phyloP scores from a whole-genome alignment of 2,113 vertebrate genomes.

The Aphyosemion australe region DNA sequence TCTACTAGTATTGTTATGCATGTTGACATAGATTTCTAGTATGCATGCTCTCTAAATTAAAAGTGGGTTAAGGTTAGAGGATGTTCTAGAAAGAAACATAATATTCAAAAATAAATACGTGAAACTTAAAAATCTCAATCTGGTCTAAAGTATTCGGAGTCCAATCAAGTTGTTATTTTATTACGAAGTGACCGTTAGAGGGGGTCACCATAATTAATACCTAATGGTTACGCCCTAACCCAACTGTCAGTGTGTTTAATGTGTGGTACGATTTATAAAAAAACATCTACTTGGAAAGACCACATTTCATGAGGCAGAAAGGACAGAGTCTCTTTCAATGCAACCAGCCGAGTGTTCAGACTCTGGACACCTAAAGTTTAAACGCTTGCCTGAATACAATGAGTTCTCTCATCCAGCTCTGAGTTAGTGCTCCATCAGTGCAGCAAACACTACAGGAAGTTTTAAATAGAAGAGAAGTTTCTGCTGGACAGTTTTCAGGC shows the following conservation, averaged over 20 bases:
- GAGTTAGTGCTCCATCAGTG: background rate
- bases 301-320: background rate
- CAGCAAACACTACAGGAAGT: background rate
- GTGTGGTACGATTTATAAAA: background rate
- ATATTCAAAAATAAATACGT: no score
- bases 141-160: no score
- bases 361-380: background rate
- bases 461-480: background rate
- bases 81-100: no score
- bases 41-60: no score
- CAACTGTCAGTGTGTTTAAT: background rate
- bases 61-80: background rate
- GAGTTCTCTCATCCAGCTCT: background rate
- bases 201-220: no score
- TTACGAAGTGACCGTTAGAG: no score
- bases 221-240: no score
- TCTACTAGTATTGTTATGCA: background rate
- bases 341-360: constrained; percentile 1
- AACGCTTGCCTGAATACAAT: background rate
- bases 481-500: background rate
- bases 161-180: no score
- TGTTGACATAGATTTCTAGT: background rate
- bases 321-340: background rate
- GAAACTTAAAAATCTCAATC: no score
- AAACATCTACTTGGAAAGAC: background rate